Percentiles rank a stretch among this genome's conserved stretches.
Conservation (phyloP, 2,797 vertebrate genomes). For the Chaetophractus vellerosus region DNA sequence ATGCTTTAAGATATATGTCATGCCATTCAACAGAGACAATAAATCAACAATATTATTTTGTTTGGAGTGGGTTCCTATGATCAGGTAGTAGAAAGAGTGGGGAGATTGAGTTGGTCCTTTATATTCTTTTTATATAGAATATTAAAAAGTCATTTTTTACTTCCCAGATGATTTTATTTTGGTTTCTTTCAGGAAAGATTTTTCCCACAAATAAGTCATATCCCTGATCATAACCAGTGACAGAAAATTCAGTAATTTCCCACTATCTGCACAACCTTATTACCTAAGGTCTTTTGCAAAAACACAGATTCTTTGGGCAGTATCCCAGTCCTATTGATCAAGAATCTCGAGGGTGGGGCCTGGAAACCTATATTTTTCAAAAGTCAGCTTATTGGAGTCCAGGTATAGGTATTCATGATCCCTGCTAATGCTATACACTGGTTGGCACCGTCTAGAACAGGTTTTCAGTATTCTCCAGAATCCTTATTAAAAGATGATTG, state of each 20-base stretch:
- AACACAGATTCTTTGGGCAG: background rate
- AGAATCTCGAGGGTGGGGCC: background rate
- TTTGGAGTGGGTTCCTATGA: background rate
- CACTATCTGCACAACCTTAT: background rate
- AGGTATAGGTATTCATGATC: background rate
- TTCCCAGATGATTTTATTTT: background rate
- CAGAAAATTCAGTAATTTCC: constrained; percentile 36
- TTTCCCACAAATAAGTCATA: constrained; percentile 23
- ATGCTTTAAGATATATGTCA: background rate
- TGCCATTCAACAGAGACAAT: background rate
- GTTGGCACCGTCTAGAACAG: background rate
- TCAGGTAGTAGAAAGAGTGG: background rate
- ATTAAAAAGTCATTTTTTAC: constrained; percentile 45
- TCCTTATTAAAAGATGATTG: background rate
- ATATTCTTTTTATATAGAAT: background rate
- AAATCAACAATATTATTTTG: background rate
- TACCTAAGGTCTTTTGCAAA: background rate
- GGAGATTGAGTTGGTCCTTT: background rate
- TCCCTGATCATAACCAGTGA: background rate
- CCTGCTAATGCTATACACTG: background rate
- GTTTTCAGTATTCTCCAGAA: background rate
- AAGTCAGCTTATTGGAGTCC: background rate
- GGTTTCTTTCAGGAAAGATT: constrained; percentile 28
- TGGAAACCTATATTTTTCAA: background rate
- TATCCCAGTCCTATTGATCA: background rate